Percentiles rank a stretch among this genome's conserved stretches.
phyloP scores from a whole-genome alignment of 1,140 invertebrate genomes.

The Drosophila sp. region DNA sequence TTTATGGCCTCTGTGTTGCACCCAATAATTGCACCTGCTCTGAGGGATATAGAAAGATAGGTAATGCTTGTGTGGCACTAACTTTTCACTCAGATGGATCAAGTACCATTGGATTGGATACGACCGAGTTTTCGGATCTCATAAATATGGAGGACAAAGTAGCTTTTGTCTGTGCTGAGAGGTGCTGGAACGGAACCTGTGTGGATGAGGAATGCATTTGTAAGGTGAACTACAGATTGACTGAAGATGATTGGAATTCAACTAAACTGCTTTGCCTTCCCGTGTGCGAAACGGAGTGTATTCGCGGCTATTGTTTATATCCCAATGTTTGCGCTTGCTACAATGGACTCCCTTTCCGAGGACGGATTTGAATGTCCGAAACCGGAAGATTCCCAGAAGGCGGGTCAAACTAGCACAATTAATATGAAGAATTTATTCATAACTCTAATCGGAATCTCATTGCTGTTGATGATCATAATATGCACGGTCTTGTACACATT shows the following conservation, averaged over 20 bases:
- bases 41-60: not conserved
- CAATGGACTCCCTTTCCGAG: constrained; percentile 22
- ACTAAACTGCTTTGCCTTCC: constrained; percentile 40
- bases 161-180: not conserved
- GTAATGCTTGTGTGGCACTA: constrained; percentile 11
- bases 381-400: not conserved
- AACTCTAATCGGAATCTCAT: not conserved
- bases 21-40: constrained; percentile 20
- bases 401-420: not conserved
- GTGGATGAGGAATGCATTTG: constrained; percentile 40
- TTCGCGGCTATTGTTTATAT: constrained; percentile 47
- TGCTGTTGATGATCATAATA: constrained; percentile 44
- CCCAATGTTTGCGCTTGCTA: constrained; percentile 51
- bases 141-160: not conserved
- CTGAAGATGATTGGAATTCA: not conserved
- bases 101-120: not conserved
- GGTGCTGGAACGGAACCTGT: constrained; percentile 61
- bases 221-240: constrained; percentile 34
- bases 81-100: not conserved
- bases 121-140: not conserved
- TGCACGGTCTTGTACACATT: constrained; percentile 39
- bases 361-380: constrained; percentile 34
- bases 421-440: constrained; percentile 27
- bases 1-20: constrained; percentile 23
- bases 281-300: constrained; percentile 47